A percentile compares a stretch with the other conserved stretches of the same genome.
These are phyloP conservation scores for Cichladusa arquata DNA, from an alignment of 2,113 vertebrate genomes.

Conservation along the genomic window DNA sequence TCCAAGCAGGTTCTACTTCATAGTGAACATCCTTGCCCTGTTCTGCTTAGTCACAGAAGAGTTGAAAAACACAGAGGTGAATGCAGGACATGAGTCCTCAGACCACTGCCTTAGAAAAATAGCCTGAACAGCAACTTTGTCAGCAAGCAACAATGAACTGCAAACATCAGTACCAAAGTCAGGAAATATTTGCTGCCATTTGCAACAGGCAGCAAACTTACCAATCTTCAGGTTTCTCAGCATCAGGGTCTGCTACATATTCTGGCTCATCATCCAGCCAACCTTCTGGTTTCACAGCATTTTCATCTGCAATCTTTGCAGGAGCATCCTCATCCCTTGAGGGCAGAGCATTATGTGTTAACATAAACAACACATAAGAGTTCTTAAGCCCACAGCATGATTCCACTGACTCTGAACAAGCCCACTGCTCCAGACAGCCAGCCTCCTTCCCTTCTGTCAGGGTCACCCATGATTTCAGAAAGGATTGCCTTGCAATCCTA, in stretches of 20 bases:
- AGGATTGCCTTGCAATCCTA: neutral
- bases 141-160: neutral
- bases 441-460: neutral
- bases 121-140: rapidly evolving
- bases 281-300: conserved; percentile 91
- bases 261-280: conserved; percentile 96
- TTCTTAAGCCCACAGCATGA: neutral
- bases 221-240: conserved; percentile 95
- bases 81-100: neutral
- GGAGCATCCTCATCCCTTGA: conserved; percentile 96
- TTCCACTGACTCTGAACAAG: neutral
- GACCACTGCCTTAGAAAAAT: neutral
- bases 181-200: neutral
- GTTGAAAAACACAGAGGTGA: neutral
- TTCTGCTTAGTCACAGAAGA: neutral
- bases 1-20: neutral
- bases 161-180: neutral
- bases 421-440: neutral
- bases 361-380: neutral
- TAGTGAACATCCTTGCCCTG: neutral
- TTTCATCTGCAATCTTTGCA: conserved; percentile 89
- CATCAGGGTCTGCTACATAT: conserved; percentile 91
- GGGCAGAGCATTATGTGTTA: neutral
- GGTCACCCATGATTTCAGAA: neutral
- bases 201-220: conserved; percentile 42